Conservation (phyloP, 2,113 vertebrate species). For the Bostrychus sinensis region DNA sequence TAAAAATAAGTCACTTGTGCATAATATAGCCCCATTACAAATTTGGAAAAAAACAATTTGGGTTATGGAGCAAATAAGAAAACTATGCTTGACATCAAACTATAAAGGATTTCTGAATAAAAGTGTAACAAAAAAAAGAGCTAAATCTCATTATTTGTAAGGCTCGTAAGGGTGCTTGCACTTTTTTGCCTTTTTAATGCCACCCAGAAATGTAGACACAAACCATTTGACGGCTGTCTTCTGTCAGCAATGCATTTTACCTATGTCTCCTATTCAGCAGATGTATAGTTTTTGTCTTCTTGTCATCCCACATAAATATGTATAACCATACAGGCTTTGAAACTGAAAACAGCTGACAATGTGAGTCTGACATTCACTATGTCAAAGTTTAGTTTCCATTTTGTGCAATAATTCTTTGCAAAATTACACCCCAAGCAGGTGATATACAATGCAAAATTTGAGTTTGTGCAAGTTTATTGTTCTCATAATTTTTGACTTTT, state of each 20-base stretch:
- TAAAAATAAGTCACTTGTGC: too few relatives aligned
- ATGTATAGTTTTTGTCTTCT: neutral
- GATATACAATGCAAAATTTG: too few relatives aligned
- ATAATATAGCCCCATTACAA: too few relatives aligned
- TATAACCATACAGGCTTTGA: conserved; percentile 9
- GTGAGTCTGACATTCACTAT: conserved; percentile 2
- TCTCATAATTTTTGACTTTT: too few relatives aligned
- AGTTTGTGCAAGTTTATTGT: too few relatives aligned
- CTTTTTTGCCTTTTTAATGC: neutral
- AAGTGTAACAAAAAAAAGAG: neutral
- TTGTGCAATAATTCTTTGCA: neutral
- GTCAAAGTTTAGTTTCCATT: neutral
- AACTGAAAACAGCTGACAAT: conserved; percentile 1
- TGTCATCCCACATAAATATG: conserved; percentile 9
- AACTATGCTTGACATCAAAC: too few relatives aligned
- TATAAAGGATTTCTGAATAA: too few relatives aligned
- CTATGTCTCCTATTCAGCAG: conserved; percentile 5
- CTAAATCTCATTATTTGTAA: neutral
- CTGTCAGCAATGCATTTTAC: neutral
- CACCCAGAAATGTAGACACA: neutral
- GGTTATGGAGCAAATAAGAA: too few relatives aligned
- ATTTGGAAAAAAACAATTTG: too few relatives aligned
- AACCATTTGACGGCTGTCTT: neutral
- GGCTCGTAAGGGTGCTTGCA: neutral
- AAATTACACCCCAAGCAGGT: too few relatives aligned